These are phyloP conservation scores for Botrylloides violaceus DNA, from an alignment of 23 tunicate species.

Conservation along the genomic window DNA sequence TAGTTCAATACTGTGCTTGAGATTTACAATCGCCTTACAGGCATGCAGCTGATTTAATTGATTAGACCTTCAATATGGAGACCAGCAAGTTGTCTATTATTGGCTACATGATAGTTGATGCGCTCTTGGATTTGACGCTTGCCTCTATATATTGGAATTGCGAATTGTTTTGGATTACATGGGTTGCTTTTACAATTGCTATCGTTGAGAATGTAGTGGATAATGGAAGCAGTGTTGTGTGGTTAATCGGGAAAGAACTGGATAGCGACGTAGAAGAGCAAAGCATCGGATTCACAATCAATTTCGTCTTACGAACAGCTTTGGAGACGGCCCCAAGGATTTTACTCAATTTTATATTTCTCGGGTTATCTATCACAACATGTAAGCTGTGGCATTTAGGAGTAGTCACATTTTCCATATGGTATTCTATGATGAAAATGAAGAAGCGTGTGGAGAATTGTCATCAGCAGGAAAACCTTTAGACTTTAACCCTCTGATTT, in stretches of 20 bases:
- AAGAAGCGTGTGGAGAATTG: too few relatives aligned
- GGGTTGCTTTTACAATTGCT: background rate
- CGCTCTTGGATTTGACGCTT: background rate
- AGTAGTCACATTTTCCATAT: background rate
- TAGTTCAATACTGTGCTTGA: too few relatives aligned
- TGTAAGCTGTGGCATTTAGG: background rate
- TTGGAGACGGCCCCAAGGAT: background rate
- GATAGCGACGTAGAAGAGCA: background rate
- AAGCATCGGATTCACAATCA: background rate
- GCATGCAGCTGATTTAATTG: too few relatives aligned
- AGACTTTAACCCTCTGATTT: too few relatives aligned
- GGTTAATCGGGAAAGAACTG: background rate
- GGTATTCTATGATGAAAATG: background rate
- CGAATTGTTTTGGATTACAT: background rate
- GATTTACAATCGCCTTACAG: too few relatives aligned
- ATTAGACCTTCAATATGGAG: too few relatives aligned
- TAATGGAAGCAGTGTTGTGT: background rate
- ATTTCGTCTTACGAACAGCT: background rate
- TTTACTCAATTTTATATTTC: background rate
- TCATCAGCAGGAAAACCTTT: too few relatives aligned
- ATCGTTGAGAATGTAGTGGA: background rate
- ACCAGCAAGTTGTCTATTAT: background rate
- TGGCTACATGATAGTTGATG: background rate
- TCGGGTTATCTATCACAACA: background rate
- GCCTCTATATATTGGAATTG: background rate